Evolutionary conservation across 23 tunicate genomes (phyloP).

Genomic region (Styela clava): DNA sequence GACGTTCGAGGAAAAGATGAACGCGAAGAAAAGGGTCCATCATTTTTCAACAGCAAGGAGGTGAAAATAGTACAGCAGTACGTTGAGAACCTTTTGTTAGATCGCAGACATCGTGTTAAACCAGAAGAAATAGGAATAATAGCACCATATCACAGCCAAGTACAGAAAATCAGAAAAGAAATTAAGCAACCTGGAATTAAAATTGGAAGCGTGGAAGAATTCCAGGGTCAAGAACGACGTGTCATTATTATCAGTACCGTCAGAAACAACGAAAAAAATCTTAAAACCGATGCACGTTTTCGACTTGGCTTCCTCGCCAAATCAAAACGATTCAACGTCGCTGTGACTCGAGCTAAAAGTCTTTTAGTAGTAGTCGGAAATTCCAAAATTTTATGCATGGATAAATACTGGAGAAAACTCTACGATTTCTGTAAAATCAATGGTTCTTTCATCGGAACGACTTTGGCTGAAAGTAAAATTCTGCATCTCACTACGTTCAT

Average conservation of each 20-base stretch:
- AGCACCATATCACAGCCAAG: constrained; percentile 84
- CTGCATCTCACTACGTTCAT: not conserved
- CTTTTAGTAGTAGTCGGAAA: constrained; percentile 6
- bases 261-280: constrained; percentile 26
- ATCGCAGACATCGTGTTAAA: constrained; percentile 24
- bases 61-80: constrained; percentile 31
- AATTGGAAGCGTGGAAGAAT: constrained; percentile 51
- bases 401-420: constrained; percentile 25
- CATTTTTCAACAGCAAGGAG: constrained; percentile 71
- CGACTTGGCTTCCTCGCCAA: constrained; percentile 58
- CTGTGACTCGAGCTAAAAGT: constrained; percentile 17
- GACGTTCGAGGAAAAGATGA: constrained; percentile 67
- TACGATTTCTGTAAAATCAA: constrained; percentile 39
- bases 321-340: constrained; percentile 37
- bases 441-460: not conserved
- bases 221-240: constrained; percentile 52
- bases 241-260: constrained; percentile 65
- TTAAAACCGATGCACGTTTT: constrained; percentile 31
- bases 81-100: constrained; percentile 21
- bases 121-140: constrained; percentile 60
- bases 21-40: constrained; percentile 66
- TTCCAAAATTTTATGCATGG: not conserved
- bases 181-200: constrained; percentile 22
- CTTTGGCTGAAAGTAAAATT: not conserved
- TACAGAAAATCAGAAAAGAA: constrained; percentile 14